phyloP scores from a whole-genome alignment of 2,888 invertebrate species.

The Zygogramma bicolorata region DNA sequence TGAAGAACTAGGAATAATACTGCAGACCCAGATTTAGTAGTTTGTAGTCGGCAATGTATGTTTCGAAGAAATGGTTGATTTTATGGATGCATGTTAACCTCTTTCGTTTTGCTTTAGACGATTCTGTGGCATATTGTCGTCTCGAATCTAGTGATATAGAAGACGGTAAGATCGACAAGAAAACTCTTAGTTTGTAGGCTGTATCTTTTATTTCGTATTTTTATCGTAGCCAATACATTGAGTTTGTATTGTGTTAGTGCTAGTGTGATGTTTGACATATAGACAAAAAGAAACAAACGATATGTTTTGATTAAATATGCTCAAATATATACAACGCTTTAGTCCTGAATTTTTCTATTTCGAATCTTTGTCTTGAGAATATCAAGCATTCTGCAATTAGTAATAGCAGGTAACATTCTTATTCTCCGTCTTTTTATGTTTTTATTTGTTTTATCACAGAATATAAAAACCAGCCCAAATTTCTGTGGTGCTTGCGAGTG shows the following conservation, averaged over 20 bases:
- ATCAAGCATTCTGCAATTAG: constrained; percentile 54
- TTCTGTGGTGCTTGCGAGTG: neutral
- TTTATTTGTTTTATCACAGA: constrained; percentile 15
- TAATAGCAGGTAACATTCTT: constrained; percentile 54
- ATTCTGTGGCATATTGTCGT: constrained; percentile 56
- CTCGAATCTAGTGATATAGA: constrained; percentile 54
- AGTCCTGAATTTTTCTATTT: neutral
- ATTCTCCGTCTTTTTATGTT: constrained; percentile 27
- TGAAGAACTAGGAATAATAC: no score
- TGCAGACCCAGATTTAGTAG: no score
- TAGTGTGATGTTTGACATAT: neutral
- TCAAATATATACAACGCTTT: neutral
- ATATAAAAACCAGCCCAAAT: neutral
- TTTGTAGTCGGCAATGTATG: constrained; percentile 1
- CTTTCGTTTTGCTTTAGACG: constrained; percentile 48
- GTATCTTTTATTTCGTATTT: neutral
- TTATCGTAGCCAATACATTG: neutral
- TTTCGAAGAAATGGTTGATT: neutral
- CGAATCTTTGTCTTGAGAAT: neutral
- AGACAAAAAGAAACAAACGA: neutral
- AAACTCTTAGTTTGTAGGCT: neutral
- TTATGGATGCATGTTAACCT: constrained; percentile 27
- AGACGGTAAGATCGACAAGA: constrained; percentile 54
- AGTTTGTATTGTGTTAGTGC: neutral
- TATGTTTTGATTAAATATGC: neutral